Conservation (phyloP, 1,140 invertebrate genomes). For the Lucilia sericata region DNA sequence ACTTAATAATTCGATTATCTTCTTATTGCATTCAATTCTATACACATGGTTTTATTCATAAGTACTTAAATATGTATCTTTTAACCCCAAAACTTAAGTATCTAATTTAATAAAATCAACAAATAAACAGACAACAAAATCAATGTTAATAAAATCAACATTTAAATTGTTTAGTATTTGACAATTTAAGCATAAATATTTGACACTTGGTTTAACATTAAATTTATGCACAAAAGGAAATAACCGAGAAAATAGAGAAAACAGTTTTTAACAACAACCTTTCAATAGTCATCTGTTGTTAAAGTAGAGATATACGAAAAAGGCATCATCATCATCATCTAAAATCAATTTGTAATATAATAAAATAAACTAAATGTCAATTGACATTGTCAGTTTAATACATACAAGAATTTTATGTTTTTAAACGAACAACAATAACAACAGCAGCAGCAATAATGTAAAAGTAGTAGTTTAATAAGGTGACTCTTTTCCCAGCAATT, state of each 20-base stretch:
- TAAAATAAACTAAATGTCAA: slow-evolving; percentile 27
- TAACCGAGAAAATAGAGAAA: neutral
- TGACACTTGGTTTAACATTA: neutral
- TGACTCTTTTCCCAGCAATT: too few relatives aligned
- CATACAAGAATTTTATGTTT: slow-evolving; percentile 5
- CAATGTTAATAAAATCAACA: slow-evolving; percentile 17
- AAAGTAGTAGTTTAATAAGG: too few relatives aligned
- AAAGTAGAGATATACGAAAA: neutral
- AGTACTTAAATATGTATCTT: neutral
- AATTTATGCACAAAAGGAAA: neutral
- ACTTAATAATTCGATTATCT: too few relatives aligned
- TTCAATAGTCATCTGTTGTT: neutral
- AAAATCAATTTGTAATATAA: slow-evolving; percentile 22
- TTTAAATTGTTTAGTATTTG: slow-evolving; percentile 23
- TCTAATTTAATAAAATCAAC: neutral
- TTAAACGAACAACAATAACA: neutral
- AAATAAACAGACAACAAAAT: neutral
- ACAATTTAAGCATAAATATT: slow-evolving; percentile 14
- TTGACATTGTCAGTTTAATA: slow-evolving; percentile 27
- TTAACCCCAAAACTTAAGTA: too few relatives aligned
- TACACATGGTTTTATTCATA: neutral
- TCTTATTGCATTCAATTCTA: too few relatives aligned
- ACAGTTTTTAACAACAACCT: neutral
- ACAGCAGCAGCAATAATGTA: neutral
- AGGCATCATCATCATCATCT: neutral